phyloP scores from a whole-genome alignment of 2,113 vertebrate species.

The Podarcis raffonei region DNA sequence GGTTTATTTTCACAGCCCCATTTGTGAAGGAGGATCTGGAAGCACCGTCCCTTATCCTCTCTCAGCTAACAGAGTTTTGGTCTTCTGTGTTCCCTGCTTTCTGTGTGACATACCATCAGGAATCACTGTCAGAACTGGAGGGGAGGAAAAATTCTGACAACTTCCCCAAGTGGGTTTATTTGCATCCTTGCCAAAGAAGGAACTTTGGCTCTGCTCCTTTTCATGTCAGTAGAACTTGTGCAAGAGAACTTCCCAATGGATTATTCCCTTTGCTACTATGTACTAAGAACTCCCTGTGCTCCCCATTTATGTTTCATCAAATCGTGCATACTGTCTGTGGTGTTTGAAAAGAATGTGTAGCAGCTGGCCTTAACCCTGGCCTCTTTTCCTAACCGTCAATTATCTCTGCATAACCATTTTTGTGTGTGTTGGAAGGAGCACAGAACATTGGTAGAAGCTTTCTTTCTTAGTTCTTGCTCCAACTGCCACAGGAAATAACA shows the following conservation, averaged over 20 bases:
- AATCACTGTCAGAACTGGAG: neutral
- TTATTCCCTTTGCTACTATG: neutral
- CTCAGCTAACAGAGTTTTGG: neutral
- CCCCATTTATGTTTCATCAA: neutral
- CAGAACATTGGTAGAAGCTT: neutral
- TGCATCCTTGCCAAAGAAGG: neutral
- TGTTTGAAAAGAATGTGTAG: conserved; percentile 28
- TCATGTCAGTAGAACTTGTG: neutral
- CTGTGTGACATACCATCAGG: neutral
- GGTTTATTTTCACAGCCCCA: neutral
- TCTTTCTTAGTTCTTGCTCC: neutral
- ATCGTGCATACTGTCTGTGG: conserved; percentile 6
- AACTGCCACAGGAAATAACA: conserved; percentile 18
- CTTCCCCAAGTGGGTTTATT: neutral
- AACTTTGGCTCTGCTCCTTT: neutral
- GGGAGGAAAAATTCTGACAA: neutral
- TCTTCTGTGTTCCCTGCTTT: neutral
- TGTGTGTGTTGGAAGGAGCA: conserved; percentile 14
- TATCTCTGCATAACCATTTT: conserved; percentile 10
- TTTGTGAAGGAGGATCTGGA: neutral
- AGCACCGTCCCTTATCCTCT: neutral
- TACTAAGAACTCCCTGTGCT: neutral
- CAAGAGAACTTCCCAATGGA: neutral
- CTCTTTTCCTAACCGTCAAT: conserved; percentile 25
- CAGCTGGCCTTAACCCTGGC: conserved; percentile 23